Base-by-base conservation (phyloP, 2,888 invertebrate species). In the Beris morrisii region DNA sequence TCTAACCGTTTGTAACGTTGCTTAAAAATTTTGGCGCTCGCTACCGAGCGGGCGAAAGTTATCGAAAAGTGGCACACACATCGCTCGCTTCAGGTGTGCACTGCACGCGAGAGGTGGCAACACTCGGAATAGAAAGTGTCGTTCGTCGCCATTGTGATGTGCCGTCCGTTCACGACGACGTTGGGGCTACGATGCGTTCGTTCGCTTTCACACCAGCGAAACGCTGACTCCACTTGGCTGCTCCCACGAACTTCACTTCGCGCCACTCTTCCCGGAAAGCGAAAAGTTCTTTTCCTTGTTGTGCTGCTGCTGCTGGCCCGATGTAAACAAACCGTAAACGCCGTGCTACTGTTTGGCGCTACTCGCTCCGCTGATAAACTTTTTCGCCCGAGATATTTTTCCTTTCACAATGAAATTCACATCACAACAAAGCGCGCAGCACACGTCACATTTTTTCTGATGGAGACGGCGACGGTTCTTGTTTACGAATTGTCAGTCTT, bases 81-180 rank as follows among this genome's bases (percentile, higher is more conserved):
- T 12, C 12, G 43, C 7, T 11, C 54, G 15, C 12, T 12, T 12
- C 7, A 6, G 56, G 28, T 28, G 48, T 50, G 52, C 52, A 43
- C 38, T 5, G 9, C 38, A 38, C 15, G 54, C 28, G 38, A 22
- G 50, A 61, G 61, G 61, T 64, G 67, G 67, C 64, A 67, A 67
- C 67, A 48, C 67, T 65, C 58, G 44, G 65, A 55, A 65, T 65
- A 59, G 65, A 65, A 67, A 59, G 58, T 64, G 64, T 64, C 58
- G 31, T 44, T 38, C 38, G 61, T 61, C 61, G 61, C 67, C 67
- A 67, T 67, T 67, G 43, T 67, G 46, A 54, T 38, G 31, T 43
- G 15, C 46, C 43, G 45, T 64, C 28, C 53, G 38, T 38, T 44
- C 52, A 45, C 32, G 31, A 56, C 56, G 56, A 30, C 55, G 56